A percentile compares a stretch with the other conserved stretches of the same genome.
Evolutionary conservation across 2,797 vertebrate genomes (phyloP).

Genomic region (Artibeus lituratus): DNA sequence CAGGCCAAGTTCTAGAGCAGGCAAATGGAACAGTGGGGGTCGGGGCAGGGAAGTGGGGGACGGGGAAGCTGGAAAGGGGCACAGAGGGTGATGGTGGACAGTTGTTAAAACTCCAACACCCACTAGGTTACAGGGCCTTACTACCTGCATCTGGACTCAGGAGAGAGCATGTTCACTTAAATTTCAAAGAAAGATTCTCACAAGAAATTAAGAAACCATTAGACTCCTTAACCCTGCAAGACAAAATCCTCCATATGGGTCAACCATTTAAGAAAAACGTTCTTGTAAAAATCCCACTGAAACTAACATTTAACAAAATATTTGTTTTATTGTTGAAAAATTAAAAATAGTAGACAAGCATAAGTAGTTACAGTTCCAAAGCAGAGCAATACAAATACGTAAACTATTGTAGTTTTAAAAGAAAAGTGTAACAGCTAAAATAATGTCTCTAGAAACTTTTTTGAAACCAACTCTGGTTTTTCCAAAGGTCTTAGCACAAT

Average conservation of each 20-base stretch:
- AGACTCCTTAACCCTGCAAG: background rate
- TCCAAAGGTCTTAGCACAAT: slow-evolving; percentile 31
- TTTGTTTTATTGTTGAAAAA: slow-evolving; percentile 75
- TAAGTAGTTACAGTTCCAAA: slow-evolving; percentile 60
- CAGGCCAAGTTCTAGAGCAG: background rate
- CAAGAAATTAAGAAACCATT: background rate
- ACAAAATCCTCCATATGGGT: background rate
- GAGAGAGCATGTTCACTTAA: background rate
- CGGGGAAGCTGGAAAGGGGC: background rate
- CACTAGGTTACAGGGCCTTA: background rate
- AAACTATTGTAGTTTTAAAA: slow-evolving; percentile 72
- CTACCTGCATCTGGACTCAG: background rate
- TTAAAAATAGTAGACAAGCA: slow-evolving; percentile 70
- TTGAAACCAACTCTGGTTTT: slow-evolving; percentile 47
- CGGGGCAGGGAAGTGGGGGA: background rate
- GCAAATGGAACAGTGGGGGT: background rate
- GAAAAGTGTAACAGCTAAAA: slow-evolving; percentile 50
- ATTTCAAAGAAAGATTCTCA: slow-evolving; percentile 9
- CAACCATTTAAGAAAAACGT: background rate
- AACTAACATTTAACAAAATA: slow-evolving; percentile 68
- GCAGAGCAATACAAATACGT: slow-evolving; percentile 71
- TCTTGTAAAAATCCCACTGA: slow-evolving; percentile 19
- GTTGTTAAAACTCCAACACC: slow-evolving; percentile 14
- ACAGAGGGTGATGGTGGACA: background rate
- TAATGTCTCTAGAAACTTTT: slow-evolving; percentile 33